Conservation (phyloP, 2,797 vertebrate species). For the Meda fulgida region DNA sequence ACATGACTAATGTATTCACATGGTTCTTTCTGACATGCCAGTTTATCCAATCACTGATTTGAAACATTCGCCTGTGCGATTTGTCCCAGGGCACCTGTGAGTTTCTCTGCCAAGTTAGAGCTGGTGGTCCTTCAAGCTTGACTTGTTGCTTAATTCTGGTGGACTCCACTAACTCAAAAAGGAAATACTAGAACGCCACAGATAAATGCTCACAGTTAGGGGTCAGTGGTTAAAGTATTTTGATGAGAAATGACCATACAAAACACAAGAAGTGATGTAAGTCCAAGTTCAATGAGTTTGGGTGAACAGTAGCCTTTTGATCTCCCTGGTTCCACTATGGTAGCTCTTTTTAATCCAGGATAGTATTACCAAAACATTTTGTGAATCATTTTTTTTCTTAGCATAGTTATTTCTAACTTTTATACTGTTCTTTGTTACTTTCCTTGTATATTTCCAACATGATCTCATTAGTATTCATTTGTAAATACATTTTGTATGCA, state of each 20-base stretch:
- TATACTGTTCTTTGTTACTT: not conserved
- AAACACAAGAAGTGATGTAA: constrained; percentile 17
- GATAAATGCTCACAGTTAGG: constrained; percentile 39
- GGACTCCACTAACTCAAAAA: constrained; percentile 16
- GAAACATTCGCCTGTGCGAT: not conserved
- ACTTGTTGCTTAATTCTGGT: constrained; percentile 48
- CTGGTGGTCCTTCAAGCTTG: constrained; percentile 41
- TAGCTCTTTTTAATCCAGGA: not conserved
- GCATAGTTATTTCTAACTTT: not conserved
- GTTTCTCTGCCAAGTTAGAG: constrained; percentile 12
- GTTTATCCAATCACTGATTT: constrained; percentile 35
- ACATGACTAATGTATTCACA: constrained; percentile 43
- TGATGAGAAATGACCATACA: constrained; percentile 22
- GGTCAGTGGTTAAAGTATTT: constrained; percentile 45
- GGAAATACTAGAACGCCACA: constrained; percentile 46
- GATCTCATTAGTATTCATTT: not conserved
- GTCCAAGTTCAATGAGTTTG: constrained; percentile 48
- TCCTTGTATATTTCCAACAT: not conserved
- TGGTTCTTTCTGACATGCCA: constrained; percentile 19
- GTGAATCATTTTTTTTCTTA: not conserved
- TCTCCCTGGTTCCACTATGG: constrained; percentile 7
- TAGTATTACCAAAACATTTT: not conserved
- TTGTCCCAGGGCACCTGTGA: constrained; percentile 31
- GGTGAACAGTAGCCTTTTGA: constrained; percentile 26
- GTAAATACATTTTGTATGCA: not conserved